These are phyloP conservation scores for Platygyra sinensis DNA, from an alignment of 64 coral and sea anemone species.

Conservation along the genomic window DNA sequence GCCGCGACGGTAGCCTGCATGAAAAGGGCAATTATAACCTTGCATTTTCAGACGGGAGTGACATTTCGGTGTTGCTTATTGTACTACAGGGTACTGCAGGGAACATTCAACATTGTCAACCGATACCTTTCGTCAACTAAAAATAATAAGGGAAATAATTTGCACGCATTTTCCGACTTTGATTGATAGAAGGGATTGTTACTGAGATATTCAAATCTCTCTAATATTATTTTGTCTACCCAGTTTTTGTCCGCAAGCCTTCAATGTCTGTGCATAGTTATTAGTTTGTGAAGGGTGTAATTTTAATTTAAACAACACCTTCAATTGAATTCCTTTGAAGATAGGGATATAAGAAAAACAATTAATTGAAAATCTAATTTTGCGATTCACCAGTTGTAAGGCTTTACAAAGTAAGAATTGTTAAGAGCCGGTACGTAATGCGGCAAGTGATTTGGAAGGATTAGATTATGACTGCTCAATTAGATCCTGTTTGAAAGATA, in stretches of 20 bases:
- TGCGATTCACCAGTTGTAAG: background rate
- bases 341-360: background rate
- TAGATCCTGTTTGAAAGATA: background rate
- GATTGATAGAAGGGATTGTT: no score
- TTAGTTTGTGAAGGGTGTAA: background rate
- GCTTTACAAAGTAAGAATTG: background rate
- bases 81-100: no score
- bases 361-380: background rate
- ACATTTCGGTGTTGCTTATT: no score
- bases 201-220: no score
- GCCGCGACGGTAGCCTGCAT: no score
- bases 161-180: no score
- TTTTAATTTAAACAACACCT: background rate
- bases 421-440: background rate
- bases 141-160: no score
- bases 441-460: background rate
- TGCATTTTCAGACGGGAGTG: no score
- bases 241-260: background rate
- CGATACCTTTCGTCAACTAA: no score
- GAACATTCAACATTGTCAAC: no score
- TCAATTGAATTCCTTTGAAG: background rate
- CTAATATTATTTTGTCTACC: background rate
- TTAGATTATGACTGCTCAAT: background rate
- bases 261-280: background rate
- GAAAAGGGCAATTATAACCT: no score